These are phyloP conservation scores for Carposina sasakii DNA, from an alignment of 1,140 invertebrate genomes.

Conservation along the genomic window DNA sequence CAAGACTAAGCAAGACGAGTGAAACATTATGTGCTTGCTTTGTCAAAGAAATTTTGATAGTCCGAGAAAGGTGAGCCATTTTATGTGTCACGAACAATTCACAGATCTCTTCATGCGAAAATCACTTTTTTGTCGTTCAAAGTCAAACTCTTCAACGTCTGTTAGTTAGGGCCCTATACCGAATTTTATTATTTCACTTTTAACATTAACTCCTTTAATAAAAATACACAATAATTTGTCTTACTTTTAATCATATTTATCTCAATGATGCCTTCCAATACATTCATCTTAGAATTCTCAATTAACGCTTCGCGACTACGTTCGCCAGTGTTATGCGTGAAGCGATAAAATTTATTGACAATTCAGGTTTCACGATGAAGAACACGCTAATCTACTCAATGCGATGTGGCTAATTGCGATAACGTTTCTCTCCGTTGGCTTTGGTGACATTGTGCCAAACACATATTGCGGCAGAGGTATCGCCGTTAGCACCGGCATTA, in stretches of 20 bases:
- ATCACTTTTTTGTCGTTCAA: conserved; percentile 60
- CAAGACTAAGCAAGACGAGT: conserved; percentile 39
- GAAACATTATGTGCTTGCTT: conserved; percentile 35
- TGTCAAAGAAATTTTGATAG: conserved; percentile 43
- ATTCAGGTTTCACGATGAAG: conserved; percentile 94
- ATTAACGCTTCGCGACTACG: too few species aligned
- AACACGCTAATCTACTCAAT: conserved; percentile 97
- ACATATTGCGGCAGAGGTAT: conserved; percentile 99
- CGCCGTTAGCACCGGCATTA: conserved; percentile 97
- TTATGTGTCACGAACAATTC: conserved; percentile 55
- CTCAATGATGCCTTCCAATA: too few species aligned
- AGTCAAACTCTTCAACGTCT: conserved; percentile 67
- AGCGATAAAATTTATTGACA: conserved; percentile 65
- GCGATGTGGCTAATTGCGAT: conserved; percentile 99
- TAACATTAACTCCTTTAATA: conserved; percentile 2
- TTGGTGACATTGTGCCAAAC: conserved; percentile 99
- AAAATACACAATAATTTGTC: too few species aligned
- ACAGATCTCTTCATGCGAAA: conserved; percentile 45
- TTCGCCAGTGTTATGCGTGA: conserved; percentile 34
- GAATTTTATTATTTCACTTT: conserved; percentile 29
- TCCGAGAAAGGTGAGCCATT: conserved; percentile 71
- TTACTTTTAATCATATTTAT: too few species aligned
- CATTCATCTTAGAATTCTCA: too few species aligned
- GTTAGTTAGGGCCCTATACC: conserved; percentile 23
- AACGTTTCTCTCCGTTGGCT: conserved; percentile 98